Percentiles rank a stretch among this genome's conserved stretches.
Evolutionary conservation across 2,797 vertebrate species (phyloP).

Genomic region (Adrianichthys oophorus): DNA sequence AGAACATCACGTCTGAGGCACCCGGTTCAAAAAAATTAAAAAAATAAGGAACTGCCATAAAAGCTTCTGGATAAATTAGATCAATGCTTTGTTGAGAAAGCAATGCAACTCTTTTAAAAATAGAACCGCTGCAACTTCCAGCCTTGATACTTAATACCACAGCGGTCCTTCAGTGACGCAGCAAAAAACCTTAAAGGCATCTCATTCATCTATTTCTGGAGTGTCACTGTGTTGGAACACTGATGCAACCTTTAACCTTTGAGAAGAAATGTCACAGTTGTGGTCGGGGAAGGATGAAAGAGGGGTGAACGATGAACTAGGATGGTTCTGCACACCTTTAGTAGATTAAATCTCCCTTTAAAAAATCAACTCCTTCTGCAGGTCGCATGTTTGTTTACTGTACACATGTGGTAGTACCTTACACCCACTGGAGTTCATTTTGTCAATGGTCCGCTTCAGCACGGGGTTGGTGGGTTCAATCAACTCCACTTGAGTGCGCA

Average conservation of each 20-base stretch:
- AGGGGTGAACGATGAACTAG: conserved; percentile 8
- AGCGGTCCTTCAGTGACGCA: conserved; percentile 43
- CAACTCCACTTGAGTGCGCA: conserved; percentile 93
- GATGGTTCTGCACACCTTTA: neutral
- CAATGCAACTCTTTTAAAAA: conserved; percentile 36
- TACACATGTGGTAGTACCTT: conserved; percentile 78
- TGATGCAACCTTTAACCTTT: conserved; percentile 80
- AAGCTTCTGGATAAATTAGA: conserved; percentile 8
- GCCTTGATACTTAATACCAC: conserved; percentile 36
- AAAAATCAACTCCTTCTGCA: neutral
- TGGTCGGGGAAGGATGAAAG: conserved; percentile 19
- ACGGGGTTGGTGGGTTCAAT: conserved; percentile 84
- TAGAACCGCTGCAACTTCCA: conserved; percentile 1
- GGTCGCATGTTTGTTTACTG: conserved; percentile 9
- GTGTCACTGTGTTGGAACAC: conserved; percentile 37
- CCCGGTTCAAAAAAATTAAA: no score
- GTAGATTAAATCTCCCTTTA: conserved; percentile 1
- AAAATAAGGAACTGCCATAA: neutral
- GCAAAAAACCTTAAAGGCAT: conserved; percentile 47
- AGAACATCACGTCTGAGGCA: no score
- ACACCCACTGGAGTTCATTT: conserved; percentile 93
- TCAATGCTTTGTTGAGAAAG: conserved; percentile 7
- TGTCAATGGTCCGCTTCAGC: conserved; percentile 87
- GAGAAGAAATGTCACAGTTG: conserved; percentile 67
- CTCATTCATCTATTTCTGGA: conserved; percentile 62